A percentile compares a stretch with the other conserved stretches of the same genome.
These are phyloP conservation scores for Chironomus tentans DNA, from an alignment of 2,888 invertebrate genomes.

Conservation along the genomic window DNA sequence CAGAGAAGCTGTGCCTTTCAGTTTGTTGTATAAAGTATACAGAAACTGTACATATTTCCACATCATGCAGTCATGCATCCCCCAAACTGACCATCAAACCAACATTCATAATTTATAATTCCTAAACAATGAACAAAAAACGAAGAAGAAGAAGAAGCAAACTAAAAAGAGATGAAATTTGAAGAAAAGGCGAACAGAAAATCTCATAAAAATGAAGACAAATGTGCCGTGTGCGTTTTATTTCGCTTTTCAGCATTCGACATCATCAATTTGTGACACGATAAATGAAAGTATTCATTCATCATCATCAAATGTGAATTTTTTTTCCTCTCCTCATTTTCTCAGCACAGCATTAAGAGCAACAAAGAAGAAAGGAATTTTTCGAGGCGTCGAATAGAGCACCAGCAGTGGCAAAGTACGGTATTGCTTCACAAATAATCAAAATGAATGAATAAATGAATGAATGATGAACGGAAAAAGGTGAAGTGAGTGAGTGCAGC, in stretches of 20 bases:
- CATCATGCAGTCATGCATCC: too few relatives aligned
- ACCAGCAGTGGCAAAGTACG: neutral
- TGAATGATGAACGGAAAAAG: too few relatives aligned
- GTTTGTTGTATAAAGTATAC: too few relatives aligned
- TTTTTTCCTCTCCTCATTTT: neutral
- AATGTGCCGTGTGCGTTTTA: neutral
- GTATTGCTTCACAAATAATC: neutral
- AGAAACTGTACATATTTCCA: too few relatives aligned
- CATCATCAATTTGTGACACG: neutral
- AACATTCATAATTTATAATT: too few relatives aligned
- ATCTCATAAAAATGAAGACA: neutral
- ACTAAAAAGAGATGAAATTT: neutral
- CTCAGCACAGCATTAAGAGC: neutral
- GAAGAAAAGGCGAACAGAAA: neutral
- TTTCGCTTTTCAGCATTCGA: neutral
- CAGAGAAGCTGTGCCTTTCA: too few relatives aligned
- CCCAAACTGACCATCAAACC: too few relatives aligned
- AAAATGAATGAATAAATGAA: neutral
- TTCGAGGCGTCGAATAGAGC: neutral
- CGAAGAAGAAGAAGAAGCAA: too few relatives aligned
- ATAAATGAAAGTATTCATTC: neutral
- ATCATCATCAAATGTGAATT: neutral
- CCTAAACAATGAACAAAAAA: too few relatives aligned
- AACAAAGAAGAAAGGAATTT: neutral
- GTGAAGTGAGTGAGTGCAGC: too few relatives aligned